A percentile compares a stretch with the other conserved stretches of the same genome.
phyloP scores from a whole-genome alignment of 2,113 vertebrate species.

The Lepus timidus region DNA sequence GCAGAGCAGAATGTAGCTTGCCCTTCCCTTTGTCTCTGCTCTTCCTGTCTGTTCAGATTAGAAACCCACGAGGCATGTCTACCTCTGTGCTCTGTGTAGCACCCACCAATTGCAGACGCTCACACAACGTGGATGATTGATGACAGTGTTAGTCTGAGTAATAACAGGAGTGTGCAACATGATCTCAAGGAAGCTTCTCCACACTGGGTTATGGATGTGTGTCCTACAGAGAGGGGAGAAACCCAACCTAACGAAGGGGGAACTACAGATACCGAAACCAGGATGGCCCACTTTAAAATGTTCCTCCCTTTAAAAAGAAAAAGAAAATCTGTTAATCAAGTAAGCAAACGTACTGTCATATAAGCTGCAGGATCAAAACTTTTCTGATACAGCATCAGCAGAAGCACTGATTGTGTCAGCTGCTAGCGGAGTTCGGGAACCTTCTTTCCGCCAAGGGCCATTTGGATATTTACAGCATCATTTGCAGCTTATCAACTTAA shows the following conservation, averaged over 20 bases:
- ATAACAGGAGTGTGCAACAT: background rate
- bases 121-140: conserved; percentile 37
- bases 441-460: too few relatives aligned
- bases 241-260: background rate
- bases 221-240: background rate
- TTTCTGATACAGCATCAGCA: background rate
- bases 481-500: too few relatives aligned
- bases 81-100: background rate
- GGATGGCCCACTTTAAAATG: background rate
- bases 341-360: background rate
- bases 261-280: background rate
- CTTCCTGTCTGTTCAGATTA: conserved; percentile 61
- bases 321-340: background rate
- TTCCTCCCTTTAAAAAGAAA: conserved; percentile 44
- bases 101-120: background rate
- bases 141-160: conserved; percentile 37
- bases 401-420: background rate
- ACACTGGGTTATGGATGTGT: background rate
- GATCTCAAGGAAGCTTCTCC: conserved; percentile 1
- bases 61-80: conserved; percentile 8
- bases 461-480: too few relatives aligned
- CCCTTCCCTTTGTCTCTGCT: conserved; percentile 41
- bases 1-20: background rate
- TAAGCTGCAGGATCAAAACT: background rate
- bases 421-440: background rate